phyloP scores from a whole-genome alignment of 2,113 vertebrate species.

The Lophura nycthemera region DNA sequence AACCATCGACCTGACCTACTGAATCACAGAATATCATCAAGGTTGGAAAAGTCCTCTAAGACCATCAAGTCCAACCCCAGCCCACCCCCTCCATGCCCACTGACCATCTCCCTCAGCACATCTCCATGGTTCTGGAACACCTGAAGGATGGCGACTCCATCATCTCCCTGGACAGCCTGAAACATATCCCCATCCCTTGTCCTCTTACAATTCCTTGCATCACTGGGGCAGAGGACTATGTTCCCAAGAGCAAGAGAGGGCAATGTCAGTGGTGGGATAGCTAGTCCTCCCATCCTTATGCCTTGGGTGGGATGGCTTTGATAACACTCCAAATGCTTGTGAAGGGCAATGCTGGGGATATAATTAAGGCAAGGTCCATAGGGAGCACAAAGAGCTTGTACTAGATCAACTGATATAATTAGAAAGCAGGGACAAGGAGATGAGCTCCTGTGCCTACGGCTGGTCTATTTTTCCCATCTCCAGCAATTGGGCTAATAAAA shows the following conservation, averaged over 20 bases:
- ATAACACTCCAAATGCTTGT: not conserved
- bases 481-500: slow-evolving; percentile 44
- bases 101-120: not conserved
- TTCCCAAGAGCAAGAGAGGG: not conserved
- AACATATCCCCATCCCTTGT: accelerated
- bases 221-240: not conserved
- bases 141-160: not conserved
- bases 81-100: no score
- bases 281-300: not conserved
- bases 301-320: not conserved
- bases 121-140: not conserved
- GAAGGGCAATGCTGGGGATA: slow-evolving; percentile 17
- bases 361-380: not conserved
- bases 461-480: slow-evolving; percentile 20
- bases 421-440: slow-evolving; percentile 56
- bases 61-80: not conserved
- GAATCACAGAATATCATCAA: no score
- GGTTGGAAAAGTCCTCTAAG: not conserved
- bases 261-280: not conserved
- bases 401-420: slow-evolving; percentile 63
- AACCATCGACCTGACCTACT: no score
- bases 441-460: slow-evolving; percentile 13
- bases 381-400: slow-evolving; percentile 18
- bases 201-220: not conserved
- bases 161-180: not conserved